These are phyloP conservation scores for Percopsis omiscomaycus DNA, from an alignment of 2,797 vertebrate species.

Conservation along the genomic window DNA sequence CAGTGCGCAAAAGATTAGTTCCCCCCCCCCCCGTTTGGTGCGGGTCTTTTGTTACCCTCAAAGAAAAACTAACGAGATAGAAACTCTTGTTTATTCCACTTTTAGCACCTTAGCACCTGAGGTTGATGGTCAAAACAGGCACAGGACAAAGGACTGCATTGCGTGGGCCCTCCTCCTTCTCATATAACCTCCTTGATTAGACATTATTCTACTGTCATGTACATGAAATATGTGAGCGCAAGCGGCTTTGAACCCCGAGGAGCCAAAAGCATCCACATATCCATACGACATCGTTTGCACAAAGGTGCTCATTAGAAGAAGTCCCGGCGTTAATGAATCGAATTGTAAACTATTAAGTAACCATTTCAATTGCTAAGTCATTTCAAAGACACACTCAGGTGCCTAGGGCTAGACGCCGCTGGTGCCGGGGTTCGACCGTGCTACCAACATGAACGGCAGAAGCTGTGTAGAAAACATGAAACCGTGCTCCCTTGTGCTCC, in stretches of 20 bases:
- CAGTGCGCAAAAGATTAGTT: too few species aligned
- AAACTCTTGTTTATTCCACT: too few species aligned
- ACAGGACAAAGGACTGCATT: too few species aligned
- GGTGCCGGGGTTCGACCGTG: conserved; percentile 8
- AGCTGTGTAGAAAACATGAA: not conserved
- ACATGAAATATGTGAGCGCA: conserved; percentile 46
- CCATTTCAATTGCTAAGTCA: not conserved
- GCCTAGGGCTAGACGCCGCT: conserved; percentile 12
- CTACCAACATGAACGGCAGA: conserved; percentile 1
- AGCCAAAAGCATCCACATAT: conserved; percentile 35
- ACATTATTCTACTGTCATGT: conserved; percentile 32
- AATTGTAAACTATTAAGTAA: not conserved
- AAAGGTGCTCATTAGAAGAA: not conserved
- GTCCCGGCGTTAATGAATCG: not conserved
- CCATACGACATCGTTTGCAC: not conserved
- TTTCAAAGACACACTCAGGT: not conserved
- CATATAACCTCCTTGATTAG: not conserved
- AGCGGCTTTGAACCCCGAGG: conserved; percentile 53
- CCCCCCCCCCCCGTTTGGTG: too few species aligned
- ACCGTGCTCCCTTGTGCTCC: not conserved
- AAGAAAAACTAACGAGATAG: too few species aligned
- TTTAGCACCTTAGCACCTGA: too few species aligned
- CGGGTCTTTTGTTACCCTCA: too few species aligned
- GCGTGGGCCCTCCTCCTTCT: too few species aligned
- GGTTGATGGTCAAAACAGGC: too few species aligned